Percentiles rank a stretch among this genome's conserved stretches.
phyloP scores from a whole-genome alignment of 2,888 invertebrate genomes.

The Apotomis turbidana region DNA sequence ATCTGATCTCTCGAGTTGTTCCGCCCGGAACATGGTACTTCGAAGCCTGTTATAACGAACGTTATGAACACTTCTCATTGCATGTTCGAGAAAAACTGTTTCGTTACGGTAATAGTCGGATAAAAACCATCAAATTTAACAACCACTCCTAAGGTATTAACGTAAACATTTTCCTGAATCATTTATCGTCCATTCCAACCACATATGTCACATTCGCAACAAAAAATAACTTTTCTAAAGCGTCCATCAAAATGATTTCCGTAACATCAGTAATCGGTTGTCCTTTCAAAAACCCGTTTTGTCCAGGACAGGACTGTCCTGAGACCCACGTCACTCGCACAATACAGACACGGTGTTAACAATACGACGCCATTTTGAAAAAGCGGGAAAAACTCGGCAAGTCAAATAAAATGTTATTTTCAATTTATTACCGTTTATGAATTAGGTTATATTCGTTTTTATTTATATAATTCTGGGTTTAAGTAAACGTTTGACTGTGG shows the following conservation, averaged over 20 bases:
- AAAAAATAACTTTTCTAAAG: conserved; percentile 68
- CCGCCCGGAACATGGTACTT: no score
- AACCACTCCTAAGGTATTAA: neutral
- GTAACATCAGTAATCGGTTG: conserved; percentile 70
- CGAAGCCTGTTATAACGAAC: no score
- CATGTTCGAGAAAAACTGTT: no score
- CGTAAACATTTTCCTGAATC: conserved; percentile 22
- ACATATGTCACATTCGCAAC: conserved; percentile 58
- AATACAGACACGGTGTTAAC: conserved; percentile 60
- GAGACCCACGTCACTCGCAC: conserved; percentile 75
- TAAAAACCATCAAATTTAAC: neutral
- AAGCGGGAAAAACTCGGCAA: conserved; percentile 64
- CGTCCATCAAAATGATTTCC: conserved; percentile 76
- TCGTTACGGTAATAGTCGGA: no score
- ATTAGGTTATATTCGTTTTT: neutral
- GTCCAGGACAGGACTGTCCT: conserved; percentile 56
- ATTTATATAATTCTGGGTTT: no score
- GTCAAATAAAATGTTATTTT: conserved; percentile 64
- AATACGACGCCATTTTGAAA: conserved; percentile 68
- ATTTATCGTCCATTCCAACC: conserved; percentile 45
- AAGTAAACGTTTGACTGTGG: no score
- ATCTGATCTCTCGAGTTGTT: no score
- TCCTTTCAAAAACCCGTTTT: conserved; percentile 72
- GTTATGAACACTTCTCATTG: no score
- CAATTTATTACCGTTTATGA: conserved; percentile 9